These are phyloP conservation scores for Drosophila anceps DNA, from an alignment of 2,888 invertebrate genomes.

Conservation along the genomic window DNA sequence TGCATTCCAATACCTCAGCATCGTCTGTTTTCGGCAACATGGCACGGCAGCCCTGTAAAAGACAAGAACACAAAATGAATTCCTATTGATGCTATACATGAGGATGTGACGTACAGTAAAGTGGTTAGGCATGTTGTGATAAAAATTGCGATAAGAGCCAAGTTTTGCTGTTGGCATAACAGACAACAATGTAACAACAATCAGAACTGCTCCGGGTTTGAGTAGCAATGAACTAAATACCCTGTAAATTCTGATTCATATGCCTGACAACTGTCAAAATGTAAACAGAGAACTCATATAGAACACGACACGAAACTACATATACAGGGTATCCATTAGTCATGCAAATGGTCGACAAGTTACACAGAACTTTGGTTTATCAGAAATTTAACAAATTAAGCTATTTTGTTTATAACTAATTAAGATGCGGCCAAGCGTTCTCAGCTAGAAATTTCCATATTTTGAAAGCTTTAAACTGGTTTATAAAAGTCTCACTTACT, in stretches of 20 bases:
- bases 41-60: slow-evolving; percentile 88
- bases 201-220: neutral
- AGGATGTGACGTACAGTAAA: slow-evolving; percentile 16
- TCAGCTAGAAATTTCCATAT: neutral
- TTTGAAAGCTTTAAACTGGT: neutral
- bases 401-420: neutral
- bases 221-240: neutral
- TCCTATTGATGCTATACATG: slow-evolving; percentile 7
- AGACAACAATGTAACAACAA: neutral
- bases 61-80: neutral
- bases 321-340: neutral
- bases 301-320: neutral
- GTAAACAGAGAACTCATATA: no score
- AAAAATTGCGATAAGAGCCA: slow-evolving; percentile 11
- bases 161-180: neutral
- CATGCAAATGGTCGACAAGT: neutral
- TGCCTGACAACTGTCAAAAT: no score
- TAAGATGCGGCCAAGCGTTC: neutral
- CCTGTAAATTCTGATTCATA: neutral
- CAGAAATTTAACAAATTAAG: neutral
- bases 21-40: slow-evolving; percentile 86
- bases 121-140: slow-evolving; percentile 66
- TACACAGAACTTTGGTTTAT: no score
- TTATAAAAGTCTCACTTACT: neutral
- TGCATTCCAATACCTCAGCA: slow-evolving; percentile 66